Evolutionary conservation across 2,888 invertebrate species (phyloP).

Genomic region (Drosophila ochracea): DNA sequence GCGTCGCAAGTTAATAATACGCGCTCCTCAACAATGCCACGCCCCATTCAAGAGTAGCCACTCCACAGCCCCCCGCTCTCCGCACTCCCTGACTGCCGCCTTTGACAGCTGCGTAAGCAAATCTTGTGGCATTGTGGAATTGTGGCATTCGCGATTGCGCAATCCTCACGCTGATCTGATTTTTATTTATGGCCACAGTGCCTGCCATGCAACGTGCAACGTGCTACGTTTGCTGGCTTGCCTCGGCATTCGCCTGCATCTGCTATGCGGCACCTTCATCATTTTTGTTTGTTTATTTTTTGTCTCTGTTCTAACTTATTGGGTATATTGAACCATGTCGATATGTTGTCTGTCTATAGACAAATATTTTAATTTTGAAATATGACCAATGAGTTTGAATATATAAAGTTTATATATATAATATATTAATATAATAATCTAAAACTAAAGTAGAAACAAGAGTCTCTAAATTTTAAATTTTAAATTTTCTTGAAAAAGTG

Average conservation of each 20-base stretch:
- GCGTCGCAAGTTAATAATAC: constrained; percentile 54
- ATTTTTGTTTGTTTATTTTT: constrained; percentile 37
- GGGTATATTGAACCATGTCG: neutral
- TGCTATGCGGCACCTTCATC: constrained; percentile 38
- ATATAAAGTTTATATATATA: too few relatives aligned
- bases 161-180: constrained; percentile 83
- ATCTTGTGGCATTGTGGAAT: constrained; percentile 24
- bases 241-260: constrained; percentile 13
- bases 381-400: neutral
- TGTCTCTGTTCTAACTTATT: neutral
- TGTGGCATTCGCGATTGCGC: constrained; percentile 77
- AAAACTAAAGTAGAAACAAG: too few relatives aligned
- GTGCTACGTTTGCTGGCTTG: constrained; percentile 1
- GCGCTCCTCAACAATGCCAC: constrained; percentile 29
- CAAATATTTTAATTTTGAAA: neutral
- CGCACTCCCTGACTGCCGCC: constrained; percentile 1
- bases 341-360: neutral
- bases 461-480: too few relatives aligned
- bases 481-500: neutral
- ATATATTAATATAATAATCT: too few relatives aligned
- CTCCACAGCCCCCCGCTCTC: neutral
- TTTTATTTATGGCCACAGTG: constrained; percentile 80
- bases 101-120: constrained; percentile 59
- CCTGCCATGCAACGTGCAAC: constrained; percentile 28
- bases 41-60: constrained; percentile 20